These are phyloP conservation scores for Tipula vernalis DNA, from an alignment of 2,888 invertebrate genomes.

Conservation along the genomic window DNA sequence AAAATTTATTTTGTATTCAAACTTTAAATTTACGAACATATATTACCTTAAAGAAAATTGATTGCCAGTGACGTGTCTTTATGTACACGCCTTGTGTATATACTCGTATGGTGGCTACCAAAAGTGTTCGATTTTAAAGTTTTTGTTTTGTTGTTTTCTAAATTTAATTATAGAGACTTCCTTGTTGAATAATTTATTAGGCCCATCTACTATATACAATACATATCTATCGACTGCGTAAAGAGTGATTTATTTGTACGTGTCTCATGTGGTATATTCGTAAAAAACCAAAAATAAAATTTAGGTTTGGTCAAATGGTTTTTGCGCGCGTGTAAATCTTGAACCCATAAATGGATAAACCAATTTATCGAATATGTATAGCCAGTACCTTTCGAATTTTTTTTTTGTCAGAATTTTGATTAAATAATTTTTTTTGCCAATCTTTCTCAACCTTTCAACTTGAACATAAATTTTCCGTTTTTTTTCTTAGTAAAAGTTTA, in stretches of 20 bases:
- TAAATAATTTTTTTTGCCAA: not conserved
- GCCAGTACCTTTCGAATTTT: not conserved
- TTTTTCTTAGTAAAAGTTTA: not conserved
- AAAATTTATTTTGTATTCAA: constrained; percentile 4
- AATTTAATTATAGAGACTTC: not conserved
- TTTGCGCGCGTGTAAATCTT: not conserved
- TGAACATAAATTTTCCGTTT: not conserved
- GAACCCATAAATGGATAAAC: not conserved
- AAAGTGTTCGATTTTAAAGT: not conserved
- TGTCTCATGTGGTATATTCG: not conserved
- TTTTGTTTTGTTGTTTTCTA: not conserved
- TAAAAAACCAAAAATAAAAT: not conserved
- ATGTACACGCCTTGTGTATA: not conserved
- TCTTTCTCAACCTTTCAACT: not conserved
- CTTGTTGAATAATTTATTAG: not conserved
- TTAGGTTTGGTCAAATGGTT: not conserved
- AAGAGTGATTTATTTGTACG: not conserved
- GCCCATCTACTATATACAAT: too few species aligned
- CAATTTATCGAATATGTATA: not conserved
- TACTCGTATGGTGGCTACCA: not conserved
- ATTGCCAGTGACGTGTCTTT: not conserved
- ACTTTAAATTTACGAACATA: not conserved
- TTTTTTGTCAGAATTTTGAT: not conserved
- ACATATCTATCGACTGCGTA: not conserved
- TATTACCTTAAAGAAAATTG: not conserved